Conservation (phyloP, 2,113 vertebrate genomes). For the Entosphenus tridentatus region DNA sequence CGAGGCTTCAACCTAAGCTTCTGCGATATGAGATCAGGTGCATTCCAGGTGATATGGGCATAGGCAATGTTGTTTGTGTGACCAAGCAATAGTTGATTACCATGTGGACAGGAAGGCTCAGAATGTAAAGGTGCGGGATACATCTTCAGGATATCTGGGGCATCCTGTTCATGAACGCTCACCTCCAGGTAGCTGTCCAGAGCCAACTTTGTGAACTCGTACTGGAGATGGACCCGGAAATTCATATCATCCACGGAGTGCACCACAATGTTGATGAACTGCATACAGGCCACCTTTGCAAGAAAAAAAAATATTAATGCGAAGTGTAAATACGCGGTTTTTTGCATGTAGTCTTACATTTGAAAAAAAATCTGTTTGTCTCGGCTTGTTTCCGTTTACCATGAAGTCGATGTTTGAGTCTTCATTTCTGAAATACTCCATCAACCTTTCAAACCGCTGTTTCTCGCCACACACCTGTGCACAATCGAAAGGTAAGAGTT, state of each 20-base stretch:
- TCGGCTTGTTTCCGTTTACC: neutral
- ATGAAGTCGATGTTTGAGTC: conserved; percentile 5
- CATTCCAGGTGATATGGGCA: too few species aligned
- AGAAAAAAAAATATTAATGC: too few species aligned
- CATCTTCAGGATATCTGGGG: too few species aligned
- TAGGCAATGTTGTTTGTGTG: too few species aligned
- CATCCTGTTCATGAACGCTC: neutral
- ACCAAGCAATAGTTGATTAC: too few species aligned
- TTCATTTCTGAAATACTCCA: conserved; percentile 3
- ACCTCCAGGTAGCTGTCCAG: conserved; percentile 85
- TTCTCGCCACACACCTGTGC: conserved; percentile 5
- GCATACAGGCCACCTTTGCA: conserved; percentile 78
- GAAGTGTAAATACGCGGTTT: too few species aligned
- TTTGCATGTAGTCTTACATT: too few species aligned
- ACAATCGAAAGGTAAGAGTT: neutral
- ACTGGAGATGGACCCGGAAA: conserved; percentile 84
- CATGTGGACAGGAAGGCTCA: too few species aligned
- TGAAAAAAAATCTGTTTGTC: too few species aligned
- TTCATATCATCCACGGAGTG: conserved; percentile 99
- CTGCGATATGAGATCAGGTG: too few species aligned
- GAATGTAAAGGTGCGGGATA: too few species aligned
- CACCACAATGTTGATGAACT: conserved; percentile 97
- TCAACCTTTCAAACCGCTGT: conserved; percentile 1
- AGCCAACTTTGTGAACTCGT: conserved; percentile 78
- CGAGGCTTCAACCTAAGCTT: too few species aligned